Conservation (phyloP, 1,140 invertebrate species). For the Parapsyche elsis region DNA sequence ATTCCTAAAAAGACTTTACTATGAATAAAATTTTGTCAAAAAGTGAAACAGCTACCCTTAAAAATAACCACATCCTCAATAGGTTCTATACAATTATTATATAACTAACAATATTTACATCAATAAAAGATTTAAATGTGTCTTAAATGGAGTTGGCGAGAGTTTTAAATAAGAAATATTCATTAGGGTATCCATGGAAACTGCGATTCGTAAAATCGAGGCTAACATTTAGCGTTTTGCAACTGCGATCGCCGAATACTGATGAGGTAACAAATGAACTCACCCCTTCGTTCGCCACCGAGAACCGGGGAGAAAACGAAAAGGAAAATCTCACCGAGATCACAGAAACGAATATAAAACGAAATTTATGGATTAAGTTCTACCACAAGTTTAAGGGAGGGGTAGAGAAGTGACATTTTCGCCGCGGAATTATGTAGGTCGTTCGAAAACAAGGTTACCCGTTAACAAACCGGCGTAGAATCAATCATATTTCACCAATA, state of each 20-base stretch:
- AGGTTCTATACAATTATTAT: too few relatives aligned
- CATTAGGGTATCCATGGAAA: neutral
- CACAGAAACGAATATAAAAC: constrained; percentile 19
- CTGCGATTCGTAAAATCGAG: too few relatives aligned
- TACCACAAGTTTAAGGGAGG: neutral
- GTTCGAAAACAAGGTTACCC: neutral
- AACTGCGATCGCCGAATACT: constrained; percentile 5
- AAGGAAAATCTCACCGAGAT: neutral
- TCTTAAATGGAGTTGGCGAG: too few relatives aligned
- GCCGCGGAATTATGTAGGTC: neutral
- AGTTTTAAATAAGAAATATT: neutral
- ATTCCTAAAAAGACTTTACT: too few relatives aligned
- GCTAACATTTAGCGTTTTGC: neutral
- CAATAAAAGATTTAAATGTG: too few relatives aligned
- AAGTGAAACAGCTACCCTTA: too few relatives aligned
- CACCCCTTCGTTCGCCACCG: neutral
- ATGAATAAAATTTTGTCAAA: too few relatives aligned
- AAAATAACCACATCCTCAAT: too few relatives aligned
- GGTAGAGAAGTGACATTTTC: neutral
- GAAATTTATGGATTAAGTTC: constrained; percentile 29
- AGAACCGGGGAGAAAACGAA: neutral
- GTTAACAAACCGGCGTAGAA: neutral
- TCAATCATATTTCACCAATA: neutral
- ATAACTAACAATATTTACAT: too few relatives aligned
- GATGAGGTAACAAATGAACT: constrained; percentile 31